Evolutionary conservation across 1,140 invertebrate genomes (phyloP).

Genomic region (Matsumurasca onukii): DNA sequence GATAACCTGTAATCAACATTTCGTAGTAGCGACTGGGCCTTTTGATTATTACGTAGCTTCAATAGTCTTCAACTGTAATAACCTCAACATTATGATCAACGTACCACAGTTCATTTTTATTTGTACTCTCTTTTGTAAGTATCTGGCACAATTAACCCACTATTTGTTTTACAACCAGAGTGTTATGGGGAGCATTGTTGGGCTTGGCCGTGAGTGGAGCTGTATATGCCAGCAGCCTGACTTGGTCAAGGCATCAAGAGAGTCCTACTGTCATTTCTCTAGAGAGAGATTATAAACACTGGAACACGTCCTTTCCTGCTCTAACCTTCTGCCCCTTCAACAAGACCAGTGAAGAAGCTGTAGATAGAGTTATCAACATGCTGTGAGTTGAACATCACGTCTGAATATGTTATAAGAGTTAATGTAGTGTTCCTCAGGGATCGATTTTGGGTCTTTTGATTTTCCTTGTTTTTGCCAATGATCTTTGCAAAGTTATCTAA

Average conservation of each 20-base stretch:
- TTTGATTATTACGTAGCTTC: too few species aligned
- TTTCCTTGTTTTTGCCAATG: not conserved
- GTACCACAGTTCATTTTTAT: too few species aligned
- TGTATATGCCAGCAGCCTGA: conserved; percentile 55
- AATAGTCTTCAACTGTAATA: too few species aligned
- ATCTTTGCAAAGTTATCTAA: not conserved
- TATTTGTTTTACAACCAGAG: too few species aligned
- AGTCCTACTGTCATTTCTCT: conserved; percentile 71
- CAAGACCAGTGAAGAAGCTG: conserved; percentile 44
- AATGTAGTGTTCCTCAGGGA: not conserved
- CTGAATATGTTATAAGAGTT: not conserved
- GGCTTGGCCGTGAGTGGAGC: conserved; percentile 50
- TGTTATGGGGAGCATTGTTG: conserved; percentile 53
- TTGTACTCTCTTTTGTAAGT: too few species aligned
- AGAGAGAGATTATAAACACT: conserved; percentile 67
- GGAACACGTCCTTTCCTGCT: conserved; percentile 68
- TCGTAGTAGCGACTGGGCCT: too few species aligned
- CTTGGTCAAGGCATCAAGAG: conserved; percentile 63
- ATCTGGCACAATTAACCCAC: too few species aligned
- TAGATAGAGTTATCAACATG: conserved; percentile 49
- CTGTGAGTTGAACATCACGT: conserved; percentile 11
- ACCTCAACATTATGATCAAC: too few species aligned
- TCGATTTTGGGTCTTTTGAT: not conserved
- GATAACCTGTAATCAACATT: too few species aligned
- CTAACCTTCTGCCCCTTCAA: conserved; percentile 52